Evolutionary conservation across 2,888 invertebrate genomes (phyloP), one percentile per base, ranked within the genome.

Genomic region (Leptarthrus brevirostris): DNA sequence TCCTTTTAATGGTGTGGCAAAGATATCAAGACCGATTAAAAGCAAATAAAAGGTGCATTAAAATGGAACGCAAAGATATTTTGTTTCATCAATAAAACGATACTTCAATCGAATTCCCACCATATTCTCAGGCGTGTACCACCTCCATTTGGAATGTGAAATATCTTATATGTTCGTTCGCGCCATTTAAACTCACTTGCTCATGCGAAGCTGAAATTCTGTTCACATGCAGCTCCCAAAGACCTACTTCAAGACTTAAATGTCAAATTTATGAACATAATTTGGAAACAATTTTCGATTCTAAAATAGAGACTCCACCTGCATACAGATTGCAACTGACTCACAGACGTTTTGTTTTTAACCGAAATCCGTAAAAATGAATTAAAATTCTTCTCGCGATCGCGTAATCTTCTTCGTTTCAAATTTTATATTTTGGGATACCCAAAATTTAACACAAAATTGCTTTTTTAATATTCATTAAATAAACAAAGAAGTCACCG

Each of bases 271-370:
- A 72, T 72, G 72, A 72, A 72, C 49, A 61, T 72, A 72, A 72
- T 72, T 72, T 72, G 72, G 30, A 61, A 72, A 58, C 72, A 34
- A 72, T 72, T 72, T 72, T 72, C 72, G 30, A 61, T 72, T 72
- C 56, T 49, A 72, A 49, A 49, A 4, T 8, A 12, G n/a, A 44
- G 3, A 58, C 36, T 24, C 12, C 47, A 14, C 61, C 3, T 61
- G 72, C 58, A 72, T 72, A 72, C 49, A 30, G 52, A 72, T 71
- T 18, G 30, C 12, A 69, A 14, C n/a, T 52, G 69, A 52, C 40
- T 5, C 1, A 24, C 52, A 69, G 18, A 52, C 14, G 5, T 52
- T 52, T 52, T 26, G 26, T 52, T 12, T 61, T 34, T 12, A 24
- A 16, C 52, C 52, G 22, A 69, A 52, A 34, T 69, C 30, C 34